Percentiles rank a stretch among this genome's conserved stretches.
These are phyloP conservation scores for Lepus timidus DNA, from an alignment of 2,113 vertebrate species.

Conservation along the genomic window DNA sequence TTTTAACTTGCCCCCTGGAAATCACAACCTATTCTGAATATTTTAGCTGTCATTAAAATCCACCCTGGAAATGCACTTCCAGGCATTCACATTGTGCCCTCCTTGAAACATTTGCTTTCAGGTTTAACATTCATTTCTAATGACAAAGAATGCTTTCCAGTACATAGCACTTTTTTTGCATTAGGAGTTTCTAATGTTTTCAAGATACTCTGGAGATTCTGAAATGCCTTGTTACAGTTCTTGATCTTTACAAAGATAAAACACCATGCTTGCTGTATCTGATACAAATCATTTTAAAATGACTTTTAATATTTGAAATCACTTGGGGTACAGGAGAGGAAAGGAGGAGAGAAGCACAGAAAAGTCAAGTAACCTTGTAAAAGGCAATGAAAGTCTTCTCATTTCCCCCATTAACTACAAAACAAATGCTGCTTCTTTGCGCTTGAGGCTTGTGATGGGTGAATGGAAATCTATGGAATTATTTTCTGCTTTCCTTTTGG, in stretches of 20 bases:
- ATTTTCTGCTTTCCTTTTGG: not conserved
- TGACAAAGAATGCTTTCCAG: slow-evolving; percentile 22
- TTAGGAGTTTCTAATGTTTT: slow-evolving; percentile 44
- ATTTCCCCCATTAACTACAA: not conserved
- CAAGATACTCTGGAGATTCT: slow-evolving; percentile 27
- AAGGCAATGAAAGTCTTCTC: not conserved
- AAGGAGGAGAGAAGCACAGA: slow-evolving; percentile 36
- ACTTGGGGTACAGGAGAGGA: not conserved
- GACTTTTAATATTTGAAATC: slow-evolving; percentile 52
- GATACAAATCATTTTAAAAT: slow-evolving; percentile 10
- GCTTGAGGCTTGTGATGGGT: not conserved
- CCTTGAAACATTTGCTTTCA: slow-evolving; percentile 48
- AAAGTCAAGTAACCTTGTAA: not conserved
- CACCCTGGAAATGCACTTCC: not conserved
- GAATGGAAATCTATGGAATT: not conserved
- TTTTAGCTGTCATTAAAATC: slow-evolving; percentile 53
- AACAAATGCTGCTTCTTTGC: not conserved
- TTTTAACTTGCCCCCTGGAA: slow-evolving; percentile 9
- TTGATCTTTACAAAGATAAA: slow-evolving; percentile 44
- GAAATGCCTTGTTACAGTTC: slow-evolving; percentile 16
- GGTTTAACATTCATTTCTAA: slow-evolving; percentile 57
- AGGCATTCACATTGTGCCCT: not conserved
- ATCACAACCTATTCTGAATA: not conserved
- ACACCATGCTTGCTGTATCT: not conserved
- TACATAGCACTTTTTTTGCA: not conserved